Evolutionary conservation across 2,888 invertebrate genomes (phyloP).

Genomic region (Philonicus albiceps): DNA sequence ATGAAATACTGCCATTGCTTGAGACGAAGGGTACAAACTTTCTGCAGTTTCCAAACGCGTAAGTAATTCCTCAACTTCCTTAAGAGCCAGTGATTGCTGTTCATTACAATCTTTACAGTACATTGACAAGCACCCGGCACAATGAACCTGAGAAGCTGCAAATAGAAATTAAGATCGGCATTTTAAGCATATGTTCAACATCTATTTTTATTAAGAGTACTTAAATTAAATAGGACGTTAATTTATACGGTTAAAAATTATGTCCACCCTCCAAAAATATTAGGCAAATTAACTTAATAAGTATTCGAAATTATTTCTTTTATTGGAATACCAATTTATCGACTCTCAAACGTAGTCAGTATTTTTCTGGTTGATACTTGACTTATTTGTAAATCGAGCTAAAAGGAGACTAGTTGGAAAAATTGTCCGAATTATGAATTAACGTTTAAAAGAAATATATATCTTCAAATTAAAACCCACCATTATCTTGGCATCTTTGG

Average conservation of each 20-base stretch:
- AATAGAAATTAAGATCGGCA: not conserved
- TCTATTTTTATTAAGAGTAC: not conserved
- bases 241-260: not conserved
- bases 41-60: conserved; percentile 79
- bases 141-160: conserved; percentile 52
- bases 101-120: conserved; percentile 75
- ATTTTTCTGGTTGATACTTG: too few relatives aligned
- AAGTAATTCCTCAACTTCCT: conserved; percentile 76
- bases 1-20: conserved; percentile 78
- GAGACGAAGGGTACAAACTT: conserved; percentile 83
- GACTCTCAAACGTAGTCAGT: too few relatives aligned
- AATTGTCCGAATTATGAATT: too few relatives aligned
- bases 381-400: too few relatives aligned
- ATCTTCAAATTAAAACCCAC: too few relatives aligned
- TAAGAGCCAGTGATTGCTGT: conserved; percentile 77
- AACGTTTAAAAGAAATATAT: too few relatives aligned
- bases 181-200: not conserved
- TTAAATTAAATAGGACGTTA: too few relatives aligned
- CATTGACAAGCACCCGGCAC: conserved; percentile 76
- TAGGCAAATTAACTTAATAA: not conserved
- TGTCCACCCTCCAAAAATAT: not conserved
- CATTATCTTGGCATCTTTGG: too few relatives aligned
- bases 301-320: too few relatives aligned
- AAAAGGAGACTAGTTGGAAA: too few relatives aligned
- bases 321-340: too few relatives aligned